These are phyloP conservation scores for Amniataba percoides DNA, from an alignment of 2,797 vertebrate genomes.

Conservation along the genomic window DNA sequence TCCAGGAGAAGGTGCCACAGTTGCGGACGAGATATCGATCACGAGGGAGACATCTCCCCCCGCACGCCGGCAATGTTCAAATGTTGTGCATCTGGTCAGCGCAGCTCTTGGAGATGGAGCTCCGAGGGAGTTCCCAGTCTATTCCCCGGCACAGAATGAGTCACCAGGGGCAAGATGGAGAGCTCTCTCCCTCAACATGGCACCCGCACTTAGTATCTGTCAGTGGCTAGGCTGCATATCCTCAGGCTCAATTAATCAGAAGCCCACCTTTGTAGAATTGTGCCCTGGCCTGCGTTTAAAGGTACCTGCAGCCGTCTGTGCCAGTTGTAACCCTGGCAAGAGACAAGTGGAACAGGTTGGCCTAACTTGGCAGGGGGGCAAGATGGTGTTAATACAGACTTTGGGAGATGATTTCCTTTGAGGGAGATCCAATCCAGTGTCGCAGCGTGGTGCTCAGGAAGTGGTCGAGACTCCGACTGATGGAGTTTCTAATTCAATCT, in stretches of 20 bases:
- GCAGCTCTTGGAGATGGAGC: constrained; percentile 24
- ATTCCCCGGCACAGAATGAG: constrained; percentile 54
- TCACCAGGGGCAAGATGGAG: constrained; percentile 75
- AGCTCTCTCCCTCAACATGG: constrained; percentile 68
- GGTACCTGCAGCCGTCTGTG: constrained; percentile 62
- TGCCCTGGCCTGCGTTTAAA: constrained; percentile 62
- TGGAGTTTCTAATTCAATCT: constrained; percentile 80
- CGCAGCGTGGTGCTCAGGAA: constrained; percentile 73
- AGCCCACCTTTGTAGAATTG: constrained; percentile 71
- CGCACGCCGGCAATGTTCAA: background rate
- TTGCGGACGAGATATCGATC: constrained; percentile 51
- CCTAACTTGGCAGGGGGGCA: constrained; percentile 58
- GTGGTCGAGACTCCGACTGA: constrained; percentile 64
- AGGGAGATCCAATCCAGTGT: constrained; percentile 75
- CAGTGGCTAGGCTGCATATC: constrained; percentile 61
- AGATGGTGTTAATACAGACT: constrained; percentile 75
- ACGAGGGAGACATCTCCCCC: constrained; percentile 6
- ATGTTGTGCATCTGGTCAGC: constrained; percentile 44
- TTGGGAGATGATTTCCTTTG: constrained; percentile 78
- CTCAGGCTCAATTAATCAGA: constrained; percentile 80
- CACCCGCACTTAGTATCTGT: constrained; percentile 78
- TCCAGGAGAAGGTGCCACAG: constrained; percentile 21
- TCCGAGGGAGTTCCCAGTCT: constrained; percentile 52
- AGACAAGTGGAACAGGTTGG: constrained; percentile 66
- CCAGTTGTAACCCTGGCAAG: constrained; percentile 63